Percentiles rank a stretch among this genome's conserved stretches.
These are phyloP conservation scores for Rotaria magnacalcarata DNA, from an alignment of 2,888 invertebrate genomes.

Conservation along the genomic window DNA sequence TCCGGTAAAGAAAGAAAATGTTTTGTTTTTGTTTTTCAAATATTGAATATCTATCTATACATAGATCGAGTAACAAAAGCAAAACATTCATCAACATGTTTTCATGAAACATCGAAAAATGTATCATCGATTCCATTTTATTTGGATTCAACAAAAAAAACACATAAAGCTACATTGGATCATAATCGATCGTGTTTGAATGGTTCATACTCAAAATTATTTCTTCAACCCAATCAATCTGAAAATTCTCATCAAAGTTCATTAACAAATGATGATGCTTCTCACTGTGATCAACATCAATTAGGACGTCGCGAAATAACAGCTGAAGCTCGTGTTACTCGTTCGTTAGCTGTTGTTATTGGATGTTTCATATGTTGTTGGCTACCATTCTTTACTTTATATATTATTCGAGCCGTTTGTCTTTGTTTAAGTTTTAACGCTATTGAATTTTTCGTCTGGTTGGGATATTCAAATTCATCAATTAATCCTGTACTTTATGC, in stretches of 20 bases:
- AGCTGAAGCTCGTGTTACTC: constrained; percentile 58
- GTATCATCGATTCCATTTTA: not conserved
- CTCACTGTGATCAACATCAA: not conserved
- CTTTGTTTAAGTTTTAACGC: constrained; percentile 52
- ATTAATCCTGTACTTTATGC: constrained; percentile 59
- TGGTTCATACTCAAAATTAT: not conserved
- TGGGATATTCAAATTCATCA: constrained; percentile 58
- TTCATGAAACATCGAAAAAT: not conserved
- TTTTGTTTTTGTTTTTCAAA: too few species aligned
- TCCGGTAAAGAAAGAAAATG: too few species aligned
- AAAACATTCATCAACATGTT: not conserved
- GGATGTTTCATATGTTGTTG: constrained; percentile 59
- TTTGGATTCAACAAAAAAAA: not conserved
- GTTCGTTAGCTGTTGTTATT: constrained; percentile 59
- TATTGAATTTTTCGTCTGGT: constrained; percentile 57
- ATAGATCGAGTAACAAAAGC: not conserved
- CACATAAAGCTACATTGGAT: not conserved
- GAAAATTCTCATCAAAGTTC: not conserved
- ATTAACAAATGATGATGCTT: not conserved
- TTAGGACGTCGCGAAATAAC: constrained; percentile 46
- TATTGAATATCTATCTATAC: too few species aligned
- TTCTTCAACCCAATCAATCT: constrained; percentile 37
- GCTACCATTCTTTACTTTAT: constrained; percentile 60
- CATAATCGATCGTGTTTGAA: not conserved
- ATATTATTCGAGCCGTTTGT: constrained; percentile 54